A percentile compares a stretch with the other conserved stretches of the same genome.
phyloP scores from a whole-genome alignment of 1,140 invertebrate species.

The Ceratina calcarata region DNA sequence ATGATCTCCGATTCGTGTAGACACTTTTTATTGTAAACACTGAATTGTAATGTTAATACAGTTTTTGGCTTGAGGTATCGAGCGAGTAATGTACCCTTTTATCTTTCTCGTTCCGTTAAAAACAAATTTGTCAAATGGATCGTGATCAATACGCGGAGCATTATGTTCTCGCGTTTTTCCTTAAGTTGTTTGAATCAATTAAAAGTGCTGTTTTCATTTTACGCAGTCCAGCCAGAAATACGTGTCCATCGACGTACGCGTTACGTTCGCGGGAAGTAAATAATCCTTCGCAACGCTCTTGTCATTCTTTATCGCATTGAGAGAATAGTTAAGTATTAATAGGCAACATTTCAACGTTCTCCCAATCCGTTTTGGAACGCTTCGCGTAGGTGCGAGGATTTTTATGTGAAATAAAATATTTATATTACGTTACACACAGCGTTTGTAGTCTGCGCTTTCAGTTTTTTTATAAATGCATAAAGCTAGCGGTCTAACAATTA shows the following conservation, averaged over 20 bases:
- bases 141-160: neutral
- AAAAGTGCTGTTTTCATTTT: conserved; percentile 1
- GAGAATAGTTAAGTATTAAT: neutral
- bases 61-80: neutral
- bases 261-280: neutral
- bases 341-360: neutral
- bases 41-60: neutral
- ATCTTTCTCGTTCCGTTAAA: neutral
- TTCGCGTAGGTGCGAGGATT: too few relatives aligned
- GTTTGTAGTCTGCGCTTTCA: too few relatives aligned
- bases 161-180: neutral
- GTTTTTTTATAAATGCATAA: too few relatives aligned
- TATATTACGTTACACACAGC: too few relatives aligned
- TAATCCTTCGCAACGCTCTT: neutral
- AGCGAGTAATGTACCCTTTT: neutral
- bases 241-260: neutral
- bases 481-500: too few relatives aligned
- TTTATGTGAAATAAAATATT: neutral
- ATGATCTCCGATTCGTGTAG: neutral
- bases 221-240: neutral
- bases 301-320: neutral
- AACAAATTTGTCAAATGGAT: neutral
- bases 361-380: too few relatives aligned
- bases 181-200: neutral
- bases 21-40: neutral